Percentiles rank a stretch among this genome's conserved stretches.
Evolutionary conservation across 2,113 vertebrate genomes (phyloP).

Genomic region (Macrotus californicus): DNA sequence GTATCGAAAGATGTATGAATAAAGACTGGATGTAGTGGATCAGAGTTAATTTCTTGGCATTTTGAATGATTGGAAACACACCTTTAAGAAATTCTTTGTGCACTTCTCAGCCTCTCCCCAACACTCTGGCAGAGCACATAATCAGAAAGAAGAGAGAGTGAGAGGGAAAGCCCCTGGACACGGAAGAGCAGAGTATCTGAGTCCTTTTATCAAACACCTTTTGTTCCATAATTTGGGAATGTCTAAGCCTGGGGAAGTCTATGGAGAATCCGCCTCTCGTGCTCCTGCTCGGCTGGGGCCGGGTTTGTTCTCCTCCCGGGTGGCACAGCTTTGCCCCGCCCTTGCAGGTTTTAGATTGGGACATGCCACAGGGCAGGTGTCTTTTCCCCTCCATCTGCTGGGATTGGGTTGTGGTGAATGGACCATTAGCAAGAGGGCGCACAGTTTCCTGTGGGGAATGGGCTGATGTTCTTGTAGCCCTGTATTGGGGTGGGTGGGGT

Average conservation of each 20-base stretch:
- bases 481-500: not conserved
- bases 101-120: not conserved
- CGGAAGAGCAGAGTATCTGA: not conserved
- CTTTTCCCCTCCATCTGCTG: not conserved
- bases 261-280: not conserved
- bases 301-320: not conserved
- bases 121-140: not conserved
- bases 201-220: not conserved
- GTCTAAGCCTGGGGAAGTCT: not conserved
- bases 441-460: accelerated
- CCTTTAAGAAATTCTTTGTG: not conserved
- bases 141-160: not conserved
- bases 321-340: not conserved
- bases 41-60: not conserved
- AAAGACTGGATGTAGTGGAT: not conserved
- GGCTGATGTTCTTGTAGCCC: not conserved
- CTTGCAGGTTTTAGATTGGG: not conserved
- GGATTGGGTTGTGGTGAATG: not conserved
- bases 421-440: not conserved
- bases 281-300: not conserved
- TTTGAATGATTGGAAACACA: not conserved
- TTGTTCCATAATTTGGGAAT: not conserved
- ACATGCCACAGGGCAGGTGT: accelerated
- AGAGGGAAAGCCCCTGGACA: not conserved
- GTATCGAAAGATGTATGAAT: not conserved